Base-by-base conservation (phyloP, 2,113 vertebrate species). In the Rhombomys opimus region DNA sequence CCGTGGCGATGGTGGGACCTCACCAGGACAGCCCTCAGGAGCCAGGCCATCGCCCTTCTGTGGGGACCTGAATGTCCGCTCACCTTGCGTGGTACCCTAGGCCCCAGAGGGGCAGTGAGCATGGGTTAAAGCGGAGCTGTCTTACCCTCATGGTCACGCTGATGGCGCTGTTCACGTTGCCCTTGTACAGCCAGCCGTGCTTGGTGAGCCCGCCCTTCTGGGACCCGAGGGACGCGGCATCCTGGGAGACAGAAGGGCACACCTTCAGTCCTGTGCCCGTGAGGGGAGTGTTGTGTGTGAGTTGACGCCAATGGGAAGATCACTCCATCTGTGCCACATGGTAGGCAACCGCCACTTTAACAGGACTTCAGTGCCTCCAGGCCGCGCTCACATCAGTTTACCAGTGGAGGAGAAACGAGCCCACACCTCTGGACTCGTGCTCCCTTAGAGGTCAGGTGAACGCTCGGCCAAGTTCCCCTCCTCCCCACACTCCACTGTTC, bases 101-200 rank as follows among this genome's bases (percentile, higher is more conserved):
- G 46, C 46, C 46, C 46, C 46, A 46, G 46, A 46, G 46, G 46
- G 5, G 46, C 46, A 5, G 46, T 46, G 46, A 46, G 46, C 46
- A 46, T 46, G 46, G 46, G 46, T 46, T 46, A 46, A 46, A 46
- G 46, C 46, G 46, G 3, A 46, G 46, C 46, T 46, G 15, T 46
- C 99, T 99, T 98, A 99, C 99, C 99, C 99, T 98, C 99, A 99
- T 99, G 80, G 99, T 99, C 96, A 99, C 99, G 23, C 99, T 99
- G 98, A 99, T 99, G 20, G 99, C 99, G 78, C 99, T 99, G 98
- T 99, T 99, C 99, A 99, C 99, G 98, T 99, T 99, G 98, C 99
- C 99, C 98, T 99, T 99, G 97, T 99, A 99, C 15, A 99, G 98
- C 99, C 99, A 99, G 95, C 99, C 99, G 81, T 99, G 99, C 96